Conservation (phyloP, 2,888 invertebrate genomes). For the Galeopsomyia nigrocyanea region DNA sequence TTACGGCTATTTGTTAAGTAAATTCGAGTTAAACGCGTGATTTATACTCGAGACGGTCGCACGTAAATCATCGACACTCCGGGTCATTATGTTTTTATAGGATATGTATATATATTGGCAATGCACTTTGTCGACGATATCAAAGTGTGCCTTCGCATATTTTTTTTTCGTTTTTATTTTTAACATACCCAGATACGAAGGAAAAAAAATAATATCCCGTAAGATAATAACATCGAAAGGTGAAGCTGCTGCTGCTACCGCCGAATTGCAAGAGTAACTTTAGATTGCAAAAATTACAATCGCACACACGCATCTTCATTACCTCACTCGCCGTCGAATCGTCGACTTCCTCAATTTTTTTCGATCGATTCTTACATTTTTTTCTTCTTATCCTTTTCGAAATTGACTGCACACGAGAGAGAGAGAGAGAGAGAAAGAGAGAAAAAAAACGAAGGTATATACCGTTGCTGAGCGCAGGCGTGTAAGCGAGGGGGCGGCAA, state of each 20-base stretch:
- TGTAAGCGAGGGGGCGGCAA: slow-evolving; percentile 50
- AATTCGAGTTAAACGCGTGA: slow-evolving; percentile 12
- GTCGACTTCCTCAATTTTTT: slow-evolving; percentile 45
- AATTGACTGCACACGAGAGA: slow-evolving; percentile 23
- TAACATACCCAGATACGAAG: too few species aligned
- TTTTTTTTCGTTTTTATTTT: too few species aligned
- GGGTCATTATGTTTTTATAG: neutral
- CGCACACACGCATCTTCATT: slow-evolving; percentile 20
- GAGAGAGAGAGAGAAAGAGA: too few species aligned
- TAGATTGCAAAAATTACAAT: slow-evolving; percentile 19
- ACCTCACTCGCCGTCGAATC: slow-evolving; percentile 10
- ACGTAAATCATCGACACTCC: slow-evolving; percentile 2
- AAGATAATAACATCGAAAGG: neutral
- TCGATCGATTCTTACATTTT: slow-evolving; percentile 18
- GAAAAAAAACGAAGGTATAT: too few species aligned
- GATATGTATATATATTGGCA: neutral
- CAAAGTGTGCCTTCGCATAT: too few species aligned
- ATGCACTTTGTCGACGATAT: neutral
- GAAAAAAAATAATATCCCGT: neutral
- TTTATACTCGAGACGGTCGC: slow-evolving; percentile 16
- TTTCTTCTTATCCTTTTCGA: slow-evolving; percentile 9
- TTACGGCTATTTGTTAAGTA: slow-evolving; percentile 22
- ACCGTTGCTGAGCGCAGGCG: neutral
- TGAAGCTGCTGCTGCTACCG: neutral
- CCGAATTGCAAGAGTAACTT: slow-evolving; percentile 4